phyloP scores from a whole-genome alignment of 2,888 invertebrate genomes.

The Drosophila neonasuta region DNA sequence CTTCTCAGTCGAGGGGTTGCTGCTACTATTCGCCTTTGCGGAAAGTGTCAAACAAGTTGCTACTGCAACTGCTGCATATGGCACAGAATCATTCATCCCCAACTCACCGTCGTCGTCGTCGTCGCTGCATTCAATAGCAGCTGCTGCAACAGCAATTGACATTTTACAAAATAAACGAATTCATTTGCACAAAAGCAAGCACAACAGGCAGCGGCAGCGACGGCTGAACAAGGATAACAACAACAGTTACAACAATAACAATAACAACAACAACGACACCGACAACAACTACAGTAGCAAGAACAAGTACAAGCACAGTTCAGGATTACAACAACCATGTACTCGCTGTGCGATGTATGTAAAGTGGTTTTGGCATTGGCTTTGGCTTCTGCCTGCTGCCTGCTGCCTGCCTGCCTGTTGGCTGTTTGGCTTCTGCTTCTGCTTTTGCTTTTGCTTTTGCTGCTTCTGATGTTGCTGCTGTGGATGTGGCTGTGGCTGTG shows the following conservation, averaged over 20 bases:
- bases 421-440: not conserved
- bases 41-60: slow-evolving; percentile 67
- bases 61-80: slow-evolving; percentile 45
- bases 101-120: not conserved
- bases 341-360: slow-evolving; percentile 27
- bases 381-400: slow-evolving; percentile 17
- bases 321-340: slow-evolving; percentile 26
- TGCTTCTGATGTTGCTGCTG: not conserved
- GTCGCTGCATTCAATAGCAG: slow-evolving; percentile 6
- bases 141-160: slow-evolving; percentile 67
- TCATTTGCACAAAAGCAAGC: slow-evolving; percentile 73
- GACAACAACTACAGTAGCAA: slow-evolving; percentile 29
- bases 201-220: slow-evolving; percentile 22
- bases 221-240: slow-evolving; percentile 30
- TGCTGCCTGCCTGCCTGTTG: not conserved
- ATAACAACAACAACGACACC: slow-evolving; percentile 30
- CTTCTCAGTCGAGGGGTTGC: not conserved
- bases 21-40: slow-evolving; percentile 36
- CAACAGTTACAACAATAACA: slow-evolving; percentile 23
- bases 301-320: not conserved
- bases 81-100: slow-evolving; percentile 51
- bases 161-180: slow-evolving; percentile 77
- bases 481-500: not conserved
- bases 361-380: slow-evolving; percentile 57
- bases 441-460: not conserved